These are phyloP conservation scores for Sinocyclocheilus grahami DNA, from an alignment of 2,113 vertebrate genomes.

Conservation along the genomic window DNA sequence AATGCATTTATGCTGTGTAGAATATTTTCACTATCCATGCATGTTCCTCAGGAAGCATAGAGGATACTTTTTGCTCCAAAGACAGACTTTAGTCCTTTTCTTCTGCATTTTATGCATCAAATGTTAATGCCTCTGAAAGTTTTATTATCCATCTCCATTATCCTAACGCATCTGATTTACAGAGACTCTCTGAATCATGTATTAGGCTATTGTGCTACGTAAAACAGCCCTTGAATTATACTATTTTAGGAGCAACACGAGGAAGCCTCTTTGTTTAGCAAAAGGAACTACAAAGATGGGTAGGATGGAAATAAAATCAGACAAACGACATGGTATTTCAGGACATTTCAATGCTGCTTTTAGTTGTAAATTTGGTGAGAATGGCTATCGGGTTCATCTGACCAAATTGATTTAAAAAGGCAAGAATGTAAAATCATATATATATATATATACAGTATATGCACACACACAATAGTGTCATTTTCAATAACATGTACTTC, in stretches of 20 bases:
- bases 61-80: conserved; percentile 51
- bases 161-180: conserved; percentile 71
- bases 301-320: not conserved
- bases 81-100: conserved; percentile 62
- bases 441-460: not conserved
- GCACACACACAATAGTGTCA: not conserved
- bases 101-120: conserved; percentile 75
- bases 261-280: conserved; percentile 60
- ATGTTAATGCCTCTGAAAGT: conserved; percentile 78
- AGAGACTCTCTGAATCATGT: conserved; percentile 76
- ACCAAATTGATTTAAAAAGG: not conserved
- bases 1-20: conserved; percentile 61
- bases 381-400: not conserved
- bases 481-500: not conserved
- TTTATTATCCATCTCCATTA: conserved; percentile 75
- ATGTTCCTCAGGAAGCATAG: conserved; percentile 58
- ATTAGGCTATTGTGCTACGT: conserved; percentile 74
- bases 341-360: not conserved
- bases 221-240: conserved; percentile 67
- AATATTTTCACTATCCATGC: conserved; percentile 63
- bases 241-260: conserved; percentile 58
- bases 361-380: too few relatives aligned
- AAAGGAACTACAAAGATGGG: conserved; percentile 18
- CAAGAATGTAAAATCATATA: not conserved
- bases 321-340: not conserved